phyloP scores from a whole-genome alignment of 2,888 invertebrate genomes.

The Miltochrista miniata region DNA sequence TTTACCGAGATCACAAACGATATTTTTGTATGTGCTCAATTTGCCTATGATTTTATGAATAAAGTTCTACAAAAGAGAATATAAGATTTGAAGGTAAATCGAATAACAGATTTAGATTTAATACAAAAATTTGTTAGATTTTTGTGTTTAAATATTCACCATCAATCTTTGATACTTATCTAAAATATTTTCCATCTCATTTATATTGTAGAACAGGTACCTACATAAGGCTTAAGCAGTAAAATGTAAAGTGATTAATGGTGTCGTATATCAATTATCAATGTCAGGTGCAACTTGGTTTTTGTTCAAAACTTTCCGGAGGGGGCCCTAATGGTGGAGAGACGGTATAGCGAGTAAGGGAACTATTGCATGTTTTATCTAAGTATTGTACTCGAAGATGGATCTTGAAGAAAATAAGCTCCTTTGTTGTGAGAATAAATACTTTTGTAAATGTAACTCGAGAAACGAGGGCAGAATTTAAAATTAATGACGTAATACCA shows the following conservation, averaged over 20 bases:
- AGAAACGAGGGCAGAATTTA: conserved; percentile 12
- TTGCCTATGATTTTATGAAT: neutral
- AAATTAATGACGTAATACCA: neutral
- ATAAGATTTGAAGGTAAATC: neutral
- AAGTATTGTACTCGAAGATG: conserved; percentile 39
- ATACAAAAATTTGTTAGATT: neutral
- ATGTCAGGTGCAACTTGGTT: conserved; percentile 73
- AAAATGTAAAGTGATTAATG: conserved; percentile 71
- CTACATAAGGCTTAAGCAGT: conserved; percentile 49
- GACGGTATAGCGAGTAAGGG: conserved; percentile 43
- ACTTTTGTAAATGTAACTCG: conserved; percentile 24
- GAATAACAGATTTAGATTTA: neutral
- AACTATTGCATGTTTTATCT: conserved; percentile 54
- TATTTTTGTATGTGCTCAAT: conserved; percentile 19
- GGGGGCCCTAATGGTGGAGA: conserved; percentile 52
- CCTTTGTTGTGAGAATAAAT: conserved; percentile 26
- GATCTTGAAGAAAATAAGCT: conserved; percentile 27
- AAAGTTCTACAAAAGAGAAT: neutral
- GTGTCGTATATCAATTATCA: conserved; percentile 73
- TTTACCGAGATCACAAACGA: conserved; percentile 16
- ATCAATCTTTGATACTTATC: neutral
- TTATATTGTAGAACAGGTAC: conserved; percentile 13
- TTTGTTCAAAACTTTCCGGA: conserved; percentile 54
- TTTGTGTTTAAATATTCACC: neutral
- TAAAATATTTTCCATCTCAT: conserved; percentile 2